phyloP scores from a whole-genome alignment of 1,140 invertebrate genomes.

The Hyles euphorbiae region DNA sequence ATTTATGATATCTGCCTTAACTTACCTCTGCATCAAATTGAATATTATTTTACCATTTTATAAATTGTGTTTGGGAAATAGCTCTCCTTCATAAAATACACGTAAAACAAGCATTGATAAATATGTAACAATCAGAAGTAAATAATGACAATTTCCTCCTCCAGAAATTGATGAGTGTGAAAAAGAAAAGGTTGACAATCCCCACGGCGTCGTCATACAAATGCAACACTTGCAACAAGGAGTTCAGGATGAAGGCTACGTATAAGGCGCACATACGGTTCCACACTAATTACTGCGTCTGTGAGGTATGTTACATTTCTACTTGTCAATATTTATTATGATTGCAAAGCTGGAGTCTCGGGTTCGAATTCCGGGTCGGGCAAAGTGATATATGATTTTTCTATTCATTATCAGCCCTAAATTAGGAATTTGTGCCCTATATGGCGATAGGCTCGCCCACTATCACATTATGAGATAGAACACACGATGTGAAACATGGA shows the following conservation, averaged over 20 bases:
- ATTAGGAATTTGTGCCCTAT: too few relatives aligned
- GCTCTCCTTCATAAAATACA: neutral
- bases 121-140: neutral
- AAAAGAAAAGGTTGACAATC: constrained; percentile 21
- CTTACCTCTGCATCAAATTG: too few relatives aligned
- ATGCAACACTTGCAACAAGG: constrained; percentile 47
- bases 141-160: neutral
- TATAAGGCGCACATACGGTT: constrained; percentile 54
- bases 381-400: too few relatives aligned
- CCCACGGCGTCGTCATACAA: constrained; percentile 35
- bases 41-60: too few relatives aligned
- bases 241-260: constrained; percentile 57
- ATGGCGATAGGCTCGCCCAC: too few relatives aligned
- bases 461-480: too few relatives aligned
- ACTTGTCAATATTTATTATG: too few relatives aligned
- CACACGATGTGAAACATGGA: too few relatives aligned
- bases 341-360: too few relatives aligned
- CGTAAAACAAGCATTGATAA: neutral
- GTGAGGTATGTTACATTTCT: constrained; percentile 38
- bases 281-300: constrained; percentile 59
- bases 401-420: too few relatives aligned
- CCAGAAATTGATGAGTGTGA: constrained; percentile 4
- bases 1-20: too few relatives aligned
- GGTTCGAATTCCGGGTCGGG: too few relatives aligned
- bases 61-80: neutral